Percentiles rank a stretch among this genome's conserved stretches.
These are phyloP conservation scores for Tetrax tetrax DNA, from an alignment of 2,113 vertebrate species.

Conservation along the genomic window DNA sequence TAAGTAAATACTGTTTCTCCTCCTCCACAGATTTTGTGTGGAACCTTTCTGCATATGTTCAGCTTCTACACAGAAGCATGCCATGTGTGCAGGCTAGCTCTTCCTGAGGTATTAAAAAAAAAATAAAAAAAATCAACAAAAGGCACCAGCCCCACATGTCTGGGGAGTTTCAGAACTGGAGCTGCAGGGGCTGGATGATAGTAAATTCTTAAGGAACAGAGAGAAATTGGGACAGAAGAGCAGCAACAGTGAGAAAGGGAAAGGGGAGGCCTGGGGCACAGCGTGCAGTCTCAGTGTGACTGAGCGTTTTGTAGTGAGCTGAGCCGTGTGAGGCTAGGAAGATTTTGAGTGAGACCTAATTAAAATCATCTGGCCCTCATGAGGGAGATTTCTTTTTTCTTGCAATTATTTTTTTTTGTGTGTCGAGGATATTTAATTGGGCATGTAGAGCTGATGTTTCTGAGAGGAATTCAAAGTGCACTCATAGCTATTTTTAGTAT, in stretches of 20 bases:
- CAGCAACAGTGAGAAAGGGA: neutral
- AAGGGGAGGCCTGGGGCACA: neutral
- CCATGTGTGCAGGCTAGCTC: neutral
- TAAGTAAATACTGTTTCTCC: neutral
- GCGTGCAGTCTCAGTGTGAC: neutral
- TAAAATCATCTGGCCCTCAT: slow-evolving; percentile 50
- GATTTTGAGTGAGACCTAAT: slow-evolving; percentile 40
- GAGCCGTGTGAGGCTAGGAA: neutral
- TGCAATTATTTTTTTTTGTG: slow-evolving; percentile 16
- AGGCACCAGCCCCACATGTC: neutral
- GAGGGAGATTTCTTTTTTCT: neutral
- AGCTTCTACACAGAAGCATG: neutral
- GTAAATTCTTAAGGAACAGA: neutral
- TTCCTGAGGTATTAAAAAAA: neutral
- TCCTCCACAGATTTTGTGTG: neutral
- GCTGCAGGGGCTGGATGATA: neutral
- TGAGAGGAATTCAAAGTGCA: neutral
- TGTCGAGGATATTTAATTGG: slow-evolving; percentile 40
- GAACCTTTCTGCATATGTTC: neutral
- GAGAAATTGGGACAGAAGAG: neutral
- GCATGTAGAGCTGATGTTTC: slow-evolving; percentile 5
- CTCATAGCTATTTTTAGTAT: neutral
- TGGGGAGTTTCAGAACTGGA: neutral
- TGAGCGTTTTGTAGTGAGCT: neutral
- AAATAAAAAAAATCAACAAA: neutral